Conservation (phyloP, 2,888 invertebrate genomes). For the Elaeidobius kamerunicus region DNA sequence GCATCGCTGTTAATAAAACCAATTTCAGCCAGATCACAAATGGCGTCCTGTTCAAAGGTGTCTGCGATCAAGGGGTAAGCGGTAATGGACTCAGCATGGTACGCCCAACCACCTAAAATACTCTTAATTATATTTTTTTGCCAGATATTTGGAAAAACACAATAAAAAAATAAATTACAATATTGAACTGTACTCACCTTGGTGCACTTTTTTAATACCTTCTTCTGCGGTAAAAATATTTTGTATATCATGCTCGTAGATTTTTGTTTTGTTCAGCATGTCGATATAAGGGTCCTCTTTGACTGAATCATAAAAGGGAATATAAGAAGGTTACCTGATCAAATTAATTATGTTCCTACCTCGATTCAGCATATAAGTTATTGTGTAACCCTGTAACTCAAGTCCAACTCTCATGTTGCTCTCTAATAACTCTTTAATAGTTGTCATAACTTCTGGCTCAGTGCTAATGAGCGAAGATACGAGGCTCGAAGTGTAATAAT, state of each 20-base stretch:
- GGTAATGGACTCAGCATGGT: constrained; percentile 51
- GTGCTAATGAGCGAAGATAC: constrained; percentile 57
- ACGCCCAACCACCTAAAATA: constrained; percentile 57
- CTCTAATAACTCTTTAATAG: constrained; percentile 52
- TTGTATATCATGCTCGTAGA: constrained; percentile 29
- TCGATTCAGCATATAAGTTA: constrained; percentile 41
- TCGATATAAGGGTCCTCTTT: constrained; percentile 34
- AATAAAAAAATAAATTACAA: too few relatives aligned
- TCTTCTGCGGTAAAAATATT: constrained; percentile 35
- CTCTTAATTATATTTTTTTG: too few relatives aligned
- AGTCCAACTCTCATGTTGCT: constrained; percentile 52
- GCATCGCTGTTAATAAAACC: constrained; percentile 41
- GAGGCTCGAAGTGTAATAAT: constrained; percentile 60
- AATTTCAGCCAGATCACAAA: constrained; percentile 51
- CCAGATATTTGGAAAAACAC: too few relatives aligned
- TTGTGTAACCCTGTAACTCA: constrained; percentile 53
- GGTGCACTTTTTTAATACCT: constrained; percentile 49
- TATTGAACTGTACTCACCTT: too few relatives aligned
- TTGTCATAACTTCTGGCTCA: constrained; percentile 53
- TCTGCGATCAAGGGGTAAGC: constrained; percentile 47
- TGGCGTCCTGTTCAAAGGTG: constrained; percentile 49
- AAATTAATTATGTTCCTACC: constrained; percentile 21
- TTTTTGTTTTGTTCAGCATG: constrained; percentile 36
- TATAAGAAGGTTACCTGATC: neutral
- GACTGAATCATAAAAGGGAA: constrained; percentile 10